Conservation (phyloP, 1,140 invertebrate genomes). For the Telenomus remus region DNA sequence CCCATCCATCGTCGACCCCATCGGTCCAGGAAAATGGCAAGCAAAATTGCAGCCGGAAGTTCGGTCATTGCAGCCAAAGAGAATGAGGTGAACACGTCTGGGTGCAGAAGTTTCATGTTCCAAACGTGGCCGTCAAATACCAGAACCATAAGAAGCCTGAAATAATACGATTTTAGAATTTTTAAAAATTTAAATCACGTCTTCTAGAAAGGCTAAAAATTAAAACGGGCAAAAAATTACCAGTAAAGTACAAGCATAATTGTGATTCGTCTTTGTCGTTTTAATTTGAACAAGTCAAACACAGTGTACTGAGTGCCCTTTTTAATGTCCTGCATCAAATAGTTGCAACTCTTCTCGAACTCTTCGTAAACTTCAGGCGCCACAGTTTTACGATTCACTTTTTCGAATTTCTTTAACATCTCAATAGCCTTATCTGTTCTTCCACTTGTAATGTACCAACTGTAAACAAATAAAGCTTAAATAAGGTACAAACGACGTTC, state of each 20-base stretch:
- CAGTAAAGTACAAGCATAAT: slow-evolving; percentile 86
- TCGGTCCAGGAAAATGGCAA: slow-evolving; percentile 86
- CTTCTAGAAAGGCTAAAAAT: background rate
- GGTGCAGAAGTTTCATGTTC: slow-evolving; percentile 86
- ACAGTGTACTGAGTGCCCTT: slow-evolving; percentile 83
- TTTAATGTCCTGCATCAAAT: slow-evolving; percentile 80
- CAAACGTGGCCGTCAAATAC: slow-evolving; percentile 91
- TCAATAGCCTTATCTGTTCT: slow-evolving; percentile 84
- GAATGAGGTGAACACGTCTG: slow-evolving; percentile 89
- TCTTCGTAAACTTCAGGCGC: slow-evolving; percentile 83
- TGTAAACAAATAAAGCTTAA: slow-evolving; percentile 41
- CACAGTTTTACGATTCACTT: slow-evolving; percentile 84
- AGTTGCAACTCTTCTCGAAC: slow-evolving; percentile 81
- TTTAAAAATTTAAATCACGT: too few relatives aligned
- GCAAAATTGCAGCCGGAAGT: slow-evolving; percentile 87
- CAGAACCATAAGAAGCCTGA: slow-evolving; percentile 85
- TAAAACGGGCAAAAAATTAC: slow-evolving; percentile 66
- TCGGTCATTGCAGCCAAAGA: slow-evolving; percentile 89
- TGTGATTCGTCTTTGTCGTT: slow-evolving; percentile 83
- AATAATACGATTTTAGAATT: too few relatives aligned
- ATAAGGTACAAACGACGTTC: background rate
- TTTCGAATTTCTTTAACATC: slow-evolving; percentile 87
- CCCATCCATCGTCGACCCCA: slow-evolving; percentile 90
- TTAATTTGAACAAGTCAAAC: slow-evolving; percentile 84
- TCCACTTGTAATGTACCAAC: slow-evolving; percentile 88